phyloP scores from a whole-genome alignment of 2,797 vertebrate genomes.

The Meriones psammophilus region DNA sequence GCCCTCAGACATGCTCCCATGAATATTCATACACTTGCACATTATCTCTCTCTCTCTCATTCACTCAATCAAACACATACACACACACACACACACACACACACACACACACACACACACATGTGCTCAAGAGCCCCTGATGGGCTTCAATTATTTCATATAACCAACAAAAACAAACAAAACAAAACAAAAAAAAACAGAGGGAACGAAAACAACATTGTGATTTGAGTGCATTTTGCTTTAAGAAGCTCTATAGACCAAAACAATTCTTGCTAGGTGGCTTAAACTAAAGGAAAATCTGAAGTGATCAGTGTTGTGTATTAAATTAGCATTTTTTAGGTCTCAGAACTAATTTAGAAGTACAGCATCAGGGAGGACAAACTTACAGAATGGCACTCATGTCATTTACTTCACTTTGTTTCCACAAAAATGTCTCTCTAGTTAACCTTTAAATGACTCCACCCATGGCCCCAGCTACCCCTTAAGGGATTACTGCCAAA shows the following conservation, averaged over 20 bases:
- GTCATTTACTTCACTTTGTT: slow-evolving; percentile 29
- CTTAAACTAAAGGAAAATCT: slow-evolving; percentile 26
- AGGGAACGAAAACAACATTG: neutral
- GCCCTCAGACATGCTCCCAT: neutral
- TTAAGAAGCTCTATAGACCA: slow-evolving; percentile 11
- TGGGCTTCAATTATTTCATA: neutral
- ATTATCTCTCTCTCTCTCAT: neutral
- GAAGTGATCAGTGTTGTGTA: slow-evolving; percentile 35
- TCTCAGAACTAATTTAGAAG: slow-evolving; percentile 49
- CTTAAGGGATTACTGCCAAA: slow-evolving; percentile 60
- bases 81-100: neutral
- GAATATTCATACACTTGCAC: neutral
- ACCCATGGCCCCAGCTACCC: slow-evolving; percentile 33
- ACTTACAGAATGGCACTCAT: slow-evolving; percentile 12
- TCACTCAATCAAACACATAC: neutral
- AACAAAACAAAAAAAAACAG: neutral
- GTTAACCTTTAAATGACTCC: slow-evolving; percentile 68
- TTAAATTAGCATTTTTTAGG: slow-evolving; percentile 29
- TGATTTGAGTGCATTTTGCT: neutral
- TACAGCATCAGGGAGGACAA: neutral
- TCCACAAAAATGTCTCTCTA: slow-evolving; percentile 48
- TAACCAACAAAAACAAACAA: neutral
- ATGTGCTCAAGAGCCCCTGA: neutral
- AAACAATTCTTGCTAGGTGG: slow-evolving; percentile 1
- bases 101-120: neutral